Conservation (phyloP, 92 coral and sea anemone species). For the Palythoa caribaeorum region DNA sequence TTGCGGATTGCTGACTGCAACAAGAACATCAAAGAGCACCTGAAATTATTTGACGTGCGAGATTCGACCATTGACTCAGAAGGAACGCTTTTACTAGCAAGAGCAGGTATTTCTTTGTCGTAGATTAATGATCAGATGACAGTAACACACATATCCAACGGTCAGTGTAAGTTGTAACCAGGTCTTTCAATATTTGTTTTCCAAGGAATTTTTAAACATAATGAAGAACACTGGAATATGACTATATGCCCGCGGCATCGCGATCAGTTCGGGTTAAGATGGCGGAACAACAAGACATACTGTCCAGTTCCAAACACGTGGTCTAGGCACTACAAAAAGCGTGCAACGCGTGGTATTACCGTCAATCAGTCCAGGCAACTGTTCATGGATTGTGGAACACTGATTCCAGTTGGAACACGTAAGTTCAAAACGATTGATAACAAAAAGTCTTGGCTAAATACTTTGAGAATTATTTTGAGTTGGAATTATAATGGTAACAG, state of each 20-base stretch:
- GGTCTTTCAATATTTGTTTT: slow-evolving; percentile 6
- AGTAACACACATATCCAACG: not conserved
- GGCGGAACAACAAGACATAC: slow-evolving; percentile 55
- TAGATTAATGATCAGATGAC: slow-evolving; percentile 8
- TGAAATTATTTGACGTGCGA: slow-evolving; percentile 50
- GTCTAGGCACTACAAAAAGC: slow-evolving; percentile 42
- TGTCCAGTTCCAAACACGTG: slow-evolving; percentile 59
- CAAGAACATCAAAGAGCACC: slow-evolving; percentile 61
- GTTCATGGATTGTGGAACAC: slow-evolving; percentile 39
- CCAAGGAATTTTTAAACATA: slow-evolving; percentile 39
- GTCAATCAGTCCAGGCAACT: slow-evolving; percentile 57
- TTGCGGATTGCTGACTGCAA: slow-evolving; percentile 59
- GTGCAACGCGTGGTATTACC: slow-evolving; percentile 69
- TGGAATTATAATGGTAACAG: not conserved
- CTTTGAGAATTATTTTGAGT: slow-evolving; percentile 18
- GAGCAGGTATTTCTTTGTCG: slow-evolving; percentile 28
- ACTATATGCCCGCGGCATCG: slow-evolving; percentile 70
- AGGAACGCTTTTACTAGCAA: slow-evolving; percentile 41
- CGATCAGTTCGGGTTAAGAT: slow-evolving; percentile 66
- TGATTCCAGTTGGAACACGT: slow-evolving; percentile 69
- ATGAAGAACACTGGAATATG: slow-evolving; percentile 38
- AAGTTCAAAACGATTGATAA: slow-evolving; percentile 39
- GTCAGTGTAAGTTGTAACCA: slow-evolving; percentile 44
- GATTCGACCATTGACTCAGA: slow-evolving; percentile 37
- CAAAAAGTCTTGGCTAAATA: not conserved